Evolutionary conservation across 2,113 vertebrate species (phyloP), one percentile per base, ranked within the genome.

Genomic region (Heterochromis multidens): DNA sequence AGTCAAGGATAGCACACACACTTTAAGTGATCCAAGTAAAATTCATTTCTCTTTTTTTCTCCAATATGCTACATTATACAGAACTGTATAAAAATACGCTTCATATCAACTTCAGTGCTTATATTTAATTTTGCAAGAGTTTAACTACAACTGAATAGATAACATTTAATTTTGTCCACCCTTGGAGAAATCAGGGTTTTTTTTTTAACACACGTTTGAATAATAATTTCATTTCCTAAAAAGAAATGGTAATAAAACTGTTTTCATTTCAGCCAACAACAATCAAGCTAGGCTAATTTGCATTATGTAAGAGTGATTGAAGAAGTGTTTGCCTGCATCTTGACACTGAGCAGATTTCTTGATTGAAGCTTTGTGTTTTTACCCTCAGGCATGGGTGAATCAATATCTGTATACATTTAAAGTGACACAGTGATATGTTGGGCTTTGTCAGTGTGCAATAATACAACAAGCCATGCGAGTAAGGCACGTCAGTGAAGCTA

Each of bases 371-470:
- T 61, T 74, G 54, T 62, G 56, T 77, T 79, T 81, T 52, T 57
- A 74, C 62, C 83, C 72, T 65, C 27, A 83, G 74, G 87, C 60
- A 23, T 21, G 16, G 1, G 52, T 82, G 84, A 92, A 72, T 80
- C 83, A 81, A 35, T 78, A 62, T 67, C 79, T 80, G 70, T 23
- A 54, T 21, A 59, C 43, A 79, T 54, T 77, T 37, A 5, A 63
- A 78, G 57, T 79, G 54, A 84, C 23, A 11, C 80, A 65, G 35
- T 63, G 11, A 76, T 78, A 81, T 54, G 7, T 25, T 85, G 27
- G 58, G 70, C 87, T 88, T 84, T 87, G 83, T 89, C 89, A 89
- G 35, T 40, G 80, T 82, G 67, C 80, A 80, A 49, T 83, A 72
- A 63, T 16, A 87, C 70, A 78, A 14, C 60, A 27, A 77, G 35